Conservation (phyloP, 2,113 vertebrate genomes). For the Planiliza haematocheilus region DNA sequence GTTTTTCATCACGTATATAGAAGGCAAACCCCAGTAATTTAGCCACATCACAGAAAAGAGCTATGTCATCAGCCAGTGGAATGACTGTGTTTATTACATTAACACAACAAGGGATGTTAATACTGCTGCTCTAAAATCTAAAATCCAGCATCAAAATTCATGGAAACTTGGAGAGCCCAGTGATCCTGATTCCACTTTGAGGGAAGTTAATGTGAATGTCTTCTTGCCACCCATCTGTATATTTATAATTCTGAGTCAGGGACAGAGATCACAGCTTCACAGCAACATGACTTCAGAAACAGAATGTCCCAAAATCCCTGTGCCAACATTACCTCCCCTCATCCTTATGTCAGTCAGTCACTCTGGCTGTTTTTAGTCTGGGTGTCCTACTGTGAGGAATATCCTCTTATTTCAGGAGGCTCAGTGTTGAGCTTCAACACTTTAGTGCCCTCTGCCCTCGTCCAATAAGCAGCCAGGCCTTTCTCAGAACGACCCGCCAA, state of each 20-base stretch:
- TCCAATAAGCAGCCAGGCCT: slow-evolving; percentile 26
- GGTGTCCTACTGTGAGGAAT: slow-evolving; percentile 44
- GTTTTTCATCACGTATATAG: no score
- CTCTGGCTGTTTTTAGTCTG: slow-evolving; percentile 63
- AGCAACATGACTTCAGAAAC: slow-evolving; percentile 40
- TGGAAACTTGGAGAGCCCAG: no score
- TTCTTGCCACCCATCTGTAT: slow-evolving; percentile 22
- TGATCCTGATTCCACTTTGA: slow-evolving; percentile 2
- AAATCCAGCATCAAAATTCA: neutral
- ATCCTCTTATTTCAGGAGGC: slow-evolving; percentile 66
- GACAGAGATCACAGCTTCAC: slow-evolving; percentile 2
- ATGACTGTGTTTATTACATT: no score
- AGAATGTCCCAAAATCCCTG: slow-evolving; percentile 59
- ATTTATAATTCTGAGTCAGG: slow-evolving; percentile 51
- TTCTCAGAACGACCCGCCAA: slow-evolving; percentile 49
- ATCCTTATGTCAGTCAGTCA: slow-evolving; percentile 26
- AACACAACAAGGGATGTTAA: neutral
- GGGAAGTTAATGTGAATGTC: neutral
- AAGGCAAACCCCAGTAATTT: no score
- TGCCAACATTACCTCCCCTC: slow-evolving; percentile 53
- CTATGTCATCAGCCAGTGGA: no score
- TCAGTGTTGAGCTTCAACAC: slow-evolving; percentile 48
- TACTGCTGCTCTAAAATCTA: neutral
- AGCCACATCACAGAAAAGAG: no score
- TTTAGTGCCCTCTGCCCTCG: slow-evolving; percentile 16